Evolutionary conservation across 2,797 vertebrate genomes (phyloP), one percentile per base, ranked within the genome.

Genomic region (Coreius guichenoti): DNA sequence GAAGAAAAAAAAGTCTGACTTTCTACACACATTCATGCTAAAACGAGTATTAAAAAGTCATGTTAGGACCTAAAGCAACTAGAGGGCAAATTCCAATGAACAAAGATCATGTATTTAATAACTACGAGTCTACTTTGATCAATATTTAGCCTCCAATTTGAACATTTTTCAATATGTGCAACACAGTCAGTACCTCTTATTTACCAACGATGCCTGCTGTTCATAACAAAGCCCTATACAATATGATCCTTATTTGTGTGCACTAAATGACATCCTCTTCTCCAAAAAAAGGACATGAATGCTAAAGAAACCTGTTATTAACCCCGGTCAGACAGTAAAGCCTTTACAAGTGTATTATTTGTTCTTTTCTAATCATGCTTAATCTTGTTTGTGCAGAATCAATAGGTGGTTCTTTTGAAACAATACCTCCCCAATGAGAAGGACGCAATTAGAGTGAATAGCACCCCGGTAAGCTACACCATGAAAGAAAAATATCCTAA

Each of bases 361-460:
- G 92, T 91, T 91, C 90, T 90, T 92, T 92, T 93, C 92, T 93
- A 94, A 94, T 93, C 92, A 90, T 89, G 89, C 89, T 91, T 94
- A 94, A 95, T 94, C 94, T 93, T 93, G 92, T 94, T 94, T 94
- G 90, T 86, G 89, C 67, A 54, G 89, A 82, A 93, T 93, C 93
- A 92, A 95, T 94, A 92, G 83, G 82, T 43, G 89, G 83, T 92
- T 90, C 87, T 86, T 85, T 81, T 90, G 90, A 92, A 58, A 89
- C 88, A 92, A 92, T 4, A 86, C 86, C 86, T 85, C 90, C 90
- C 90, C 73, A 88, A 91, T 93, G 92, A 90, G 92, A 91, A 26
- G 68, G 81, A 86, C 79, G 89, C 89, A 92, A 93, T 92, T 92
- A 88, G 86, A 89, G 70, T 82, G 87, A 80, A 82, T 87, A 43